Evolutionary conservation across 2,888 invertebrate species (phyloP), one percentile per base, ranked within the genome.

Genomic region (Tachina fera): DNA sequence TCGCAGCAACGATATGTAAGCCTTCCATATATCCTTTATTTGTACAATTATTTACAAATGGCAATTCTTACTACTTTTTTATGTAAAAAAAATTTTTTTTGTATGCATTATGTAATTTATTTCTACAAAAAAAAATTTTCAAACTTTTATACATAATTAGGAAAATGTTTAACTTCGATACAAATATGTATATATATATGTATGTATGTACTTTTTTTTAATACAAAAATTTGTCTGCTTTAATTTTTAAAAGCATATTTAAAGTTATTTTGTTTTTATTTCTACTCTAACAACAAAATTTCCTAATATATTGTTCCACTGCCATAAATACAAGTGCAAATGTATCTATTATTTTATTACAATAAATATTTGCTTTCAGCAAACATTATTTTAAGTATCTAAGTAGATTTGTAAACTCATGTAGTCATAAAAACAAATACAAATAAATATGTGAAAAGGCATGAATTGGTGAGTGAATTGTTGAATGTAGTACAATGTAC

Each of bases 331-430:
- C 16, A 22, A 56, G 58, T 39, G 47, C 65, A 49, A 49, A 60
- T 9, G 49, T n/a, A 67, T 67, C 67, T 80, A 11, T 16, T 49
- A 58, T 72, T 31, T 31, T 67, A 41, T 8, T 41, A 13, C 43
- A 78, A 60, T 49, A 80, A 74, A 80, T 80, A 67, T 80, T 80
- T 74, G 65, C 45, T 74, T 19, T 65, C 11, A 67, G 65, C 49
- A 53, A 58, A 80, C 39, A 79, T 43, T 53, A n/a, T 9, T 19
- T 19, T 16, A 75, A 67, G 45, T 19, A 41, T 76, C 19, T 47
- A 47, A 76, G 14, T 49, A 13, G 67, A 58, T 58, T 58, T 47
- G 67, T 58, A 49, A 39, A 49, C 22, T 45, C 16, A 14, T 58
- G 43, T 63, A 31, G 11, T 58, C 41, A 68, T 49, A 51, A 41